These are phyloP conservation scores for Fulmarus glacialis DNA, from an alignment of 2,113 vertebrate species.

Conservation along the genomic window DNA sequence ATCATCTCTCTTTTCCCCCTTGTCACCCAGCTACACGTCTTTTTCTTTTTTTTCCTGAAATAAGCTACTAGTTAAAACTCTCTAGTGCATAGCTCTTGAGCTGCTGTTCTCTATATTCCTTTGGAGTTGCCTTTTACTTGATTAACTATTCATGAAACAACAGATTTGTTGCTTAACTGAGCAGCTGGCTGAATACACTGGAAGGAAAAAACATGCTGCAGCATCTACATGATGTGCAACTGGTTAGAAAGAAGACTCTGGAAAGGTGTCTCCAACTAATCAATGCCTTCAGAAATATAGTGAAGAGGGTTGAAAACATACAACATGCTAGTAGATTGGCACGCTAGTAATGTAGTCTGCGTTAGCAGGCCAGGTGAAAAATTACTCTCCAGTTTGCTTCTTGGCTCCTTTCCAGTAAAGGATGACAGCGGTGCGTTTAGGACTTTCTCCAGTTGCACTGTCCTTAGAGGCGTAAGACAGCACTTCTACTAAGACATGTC, in stretches of 20 bases:
- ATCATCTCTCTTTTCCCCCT: background rate
- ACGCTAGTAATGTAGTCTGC: background rate
- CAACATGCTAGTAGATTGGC: accelerated
- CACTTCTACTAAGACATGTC: background rate
- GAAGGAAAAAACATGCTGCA: background rate
- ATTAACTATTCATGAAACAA: background rate
- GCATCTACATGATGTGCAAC: background rate
- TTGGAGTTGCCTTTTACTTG: background rate
- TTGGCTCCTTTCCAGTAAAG: background rate
- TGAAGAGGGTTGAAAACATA: background rate
- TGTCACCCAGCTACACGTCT: background rate
- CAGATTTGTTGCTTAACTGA: background rate
- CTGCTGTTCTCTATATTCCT: background rate
- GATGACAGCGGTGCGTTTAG: background rate
- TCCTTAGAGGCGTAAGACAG: background rate
- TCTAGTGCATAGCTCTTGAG: background rate
- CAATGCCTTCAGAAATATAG: background rate
- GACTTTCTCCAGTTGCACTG: background rate
- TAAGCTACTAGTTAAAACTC: background rate
- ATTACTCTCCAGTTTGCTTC: background rate
- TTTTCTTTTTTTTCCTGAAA: background rate
- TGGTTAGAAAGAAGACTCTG: background rate
- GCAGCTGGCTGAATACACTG: background rate
- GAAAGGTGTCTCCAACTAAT: background rate
- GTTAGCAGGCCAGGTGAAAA: background rate